Conservation (phyloP, 2,888 invertebrate genomes). For the Drosophila mimetica region DNA sequence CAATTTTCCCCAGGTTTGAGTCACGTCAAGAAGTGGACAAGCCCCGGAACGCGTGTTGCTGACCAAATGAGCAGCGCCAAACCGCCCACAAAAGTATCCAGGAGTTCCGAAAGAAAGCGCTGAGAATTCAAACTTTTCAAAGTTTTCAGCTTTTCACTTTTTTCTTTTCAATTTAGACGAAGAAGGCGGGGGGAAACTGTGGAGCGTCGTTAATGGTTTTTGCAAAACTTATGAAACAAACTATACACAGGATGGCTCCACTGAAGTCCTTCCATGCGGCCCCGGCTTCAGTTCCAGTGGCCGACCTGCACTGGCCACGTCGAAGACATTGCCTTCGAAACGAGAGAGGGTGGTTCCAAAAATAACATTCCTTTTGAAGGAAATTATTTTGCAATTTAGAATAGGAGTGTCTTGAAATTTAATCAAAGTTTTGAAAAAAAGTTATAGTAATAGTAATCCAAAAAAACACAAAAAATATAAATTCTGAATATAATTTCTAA, state of each 20-base stretch:
- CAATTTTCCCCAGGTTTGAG: slow-evolving; percentile 45
- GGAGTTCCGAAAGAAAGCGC: background rate
- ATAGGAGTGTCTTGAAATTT: no score
- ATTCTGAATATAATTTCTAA: no score
- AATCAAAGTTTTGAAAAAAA: no score
- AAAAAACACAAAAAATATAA: no score
- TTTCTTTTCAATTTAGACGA: slow-evolving; percentile 68
- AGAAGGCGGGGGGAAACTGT: slow-evolving; percentile 54
- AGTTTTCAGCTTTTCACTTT: slow-evolving; percentile 77
- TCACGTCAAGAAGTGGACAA: slow-evolving; percentile 71
- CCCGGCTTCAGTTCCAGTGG: slow-evolving; percentile 34
- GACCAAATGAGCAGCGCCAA: slow-evolving; percentile 69
- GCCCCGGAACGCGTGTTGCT: slow-evolving; percentile 48
- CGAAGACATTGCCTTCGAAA: slow-evolving; percentile 48
- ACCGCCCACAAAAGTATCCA: slow-evolving; percentile 50
- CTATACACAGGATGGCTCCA: slow-evolving; percentile 43
- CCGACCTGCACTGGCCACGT: slow-evolving; percentile 49
- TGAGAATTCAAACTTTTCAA: slow-evolving; percentile 71
- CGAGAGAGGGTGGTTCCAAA: slow-evolving; percentile 25
- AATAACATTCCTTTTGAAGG: background rate
- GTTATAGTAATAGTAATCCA: no score
- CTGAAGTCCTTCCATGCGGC: slow-evolving; percentile 11
- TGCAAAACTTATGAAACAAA: slow-evolving; percentile 74
- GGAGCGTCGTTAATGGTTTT: slow-evolving; percentile 76
- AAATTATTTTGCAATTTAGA: no score